Evolutionary conservation across 2,888 invertebrate species (phyloP), one percentile per base, ranked within the genome.

Genomic region (Bedellia somnulentella): DNA sequence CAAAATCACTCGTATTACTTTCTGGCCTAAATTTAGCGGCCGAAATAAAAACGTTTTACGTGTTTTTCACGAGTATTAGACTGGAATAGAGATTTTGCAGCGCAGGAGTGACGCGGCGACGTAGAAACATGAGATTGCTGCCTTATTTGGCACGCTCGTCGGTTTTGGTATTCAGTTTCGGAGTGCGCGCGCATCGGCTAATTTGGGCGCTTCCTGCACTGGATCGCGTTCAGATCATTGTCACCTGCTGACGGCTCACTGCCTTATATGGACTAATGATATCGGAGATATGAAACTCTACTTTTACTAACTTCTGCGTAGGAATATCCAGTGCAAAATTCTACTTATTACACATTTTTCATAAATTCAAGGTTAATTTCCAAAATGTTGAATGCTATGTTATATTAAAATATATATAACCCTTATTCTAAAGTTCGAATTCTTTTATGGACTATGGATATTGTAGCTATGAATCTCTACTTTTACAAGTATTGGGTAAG

Each of bases 21-120:
- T 68, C 67, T 70, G 64, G 59, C 70, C 73, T 73, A 75, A 70
- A 66, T 64, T 71, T 75, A 75, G 73, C 67, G 64, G 62, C 58
- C 60, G 60, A 75, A 75, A 73, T 73, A 73, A 71, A 70, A 67
- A 55, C 52, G 61, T 66, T 70, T 71, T 73, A 71, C 67, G 66
- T 64, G 67, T 68, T 71, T 30, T 63, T 52, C 52, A 43, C 49
- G 51, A 45, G 46, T 35, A 49, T 52, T 63, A 67, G 67, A 57
- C 66, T 57, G 60, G 66, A 63, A 62, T 59, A 57, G 64, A 52
- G 55, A 51, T 60, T 57, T 57, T 52, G 57, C 60, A 56, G 56
- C 52, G 46, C 48, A 46, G 47, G 52, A 56, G 64, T 53, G 50
- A 43, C 43, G 55, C 59, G 61, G 59, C 55, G 55, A 58, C 43